Conservation (phyloP, 2,888 invertebrate species). For the Agonopterix subpropinquella region DNA sequence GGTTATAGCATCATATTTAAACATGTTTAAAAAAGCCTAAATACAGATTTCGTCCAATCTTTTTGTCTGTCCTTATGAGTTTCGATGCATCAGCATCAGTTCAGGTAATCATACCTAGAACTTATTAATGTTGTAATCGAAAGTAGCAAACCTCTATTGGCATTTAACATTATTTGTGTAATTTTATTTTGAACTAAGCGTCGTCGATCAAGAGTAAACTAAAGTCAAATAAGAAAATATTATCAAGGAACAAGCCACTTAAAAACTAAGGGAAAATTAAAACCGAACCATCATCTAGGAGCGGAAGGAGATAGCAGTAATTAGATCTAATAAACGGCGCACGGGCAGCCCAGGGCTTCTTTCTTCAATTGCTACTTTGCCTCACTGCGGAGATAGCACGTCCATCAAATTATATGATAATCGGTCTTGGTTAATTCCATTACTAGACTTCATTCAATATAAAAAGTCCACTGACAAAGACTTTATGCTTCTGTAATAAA, state of each 20-base stretch:
- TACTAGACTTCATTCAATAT: not conserved
- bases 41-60: too few relatives aligned
- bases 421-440: conserved; percentile 37
- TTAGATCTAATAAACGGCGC: conserved; percentile 40
- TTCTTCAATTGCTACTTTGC: conserved; percentile 28
- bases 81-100: too few relatives aligned
- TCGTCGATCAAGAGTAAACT: not conserved
- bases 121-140: not conserved
- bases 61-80: too few relatives aligned
- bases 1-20: too few relatives aligned
- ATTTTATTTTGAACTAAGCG: not conserved
- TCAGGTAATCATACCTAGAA: too few relatives aligned
- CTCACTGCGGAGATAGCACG: conserved; percentile 29
- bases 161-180: not conserved
- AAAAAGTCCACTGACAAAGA: too few relatives aligned
- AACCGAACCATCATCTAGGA: not conserved
- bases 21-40: too few relatives aligned
- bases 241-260: not conserved
- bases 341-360: conserved; percentile 15
- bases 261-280: not conserved
- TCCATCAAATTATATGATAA: conserved; percentile 50
- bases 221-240: not conserved
- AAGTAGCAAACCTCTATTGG: not conserved
- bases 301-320: conserved; percentile 30
- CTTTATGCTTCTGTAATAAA: too few relatives aligned